Evolutionary conservation across 2,888 invertebrate genomes (phyloP), one percentile per base, ranked within the genome.

Genomic region (Phalera bucephala): DNA sequence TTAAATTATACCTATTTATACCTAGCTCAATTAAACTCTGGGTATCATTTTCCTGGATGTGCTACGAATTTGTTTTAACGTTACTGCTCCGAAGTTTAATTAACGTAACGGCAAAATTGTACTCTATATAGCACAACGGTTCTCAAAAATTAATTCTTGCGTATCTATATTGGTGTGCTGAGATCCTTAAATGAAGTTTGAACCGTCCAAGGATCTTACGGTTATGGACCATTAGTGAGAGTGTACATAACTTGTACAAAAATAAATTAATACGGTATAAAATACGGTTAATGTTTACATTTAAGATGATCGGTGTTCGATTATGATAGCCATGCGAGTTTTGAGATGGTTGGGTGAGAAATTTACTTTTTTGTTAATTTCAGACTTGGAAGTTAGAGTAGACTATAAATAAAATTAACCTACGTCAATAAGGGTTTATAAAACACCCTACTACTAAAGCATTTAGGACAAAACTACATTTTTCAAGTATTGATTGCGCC

Each of bases 171-270:
- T 37, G 48, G 43, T 47, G 48, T 52, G 40, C 17, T 45, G 44
- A 68, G 67, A 72, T 75, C 72, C 71, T 69, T 57, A 57, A 47
- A 59, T 56, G 52, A 60, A 59, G 56, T 45, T 50, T 52, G 45
- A 62, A 62, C 81, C 81, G 81, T 81, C 81, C 81, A 76, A 70
- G 75, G 75, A 72, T 74, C 69, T 67, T 62, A 59, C 50, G 57
- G 52, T 56, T 58, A 48, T 71, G 78, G 78, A 80, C 77, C 76
- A 76, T 68, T 72, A 74, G 65, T 71, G 70, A 72, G 55, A 67
- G 49, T 73, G 74, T 70, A 64, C 45, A 71, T 70, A 68, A 41
- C 41, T 44, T 75, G 64, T 73, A 69, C 46, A 68, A 45, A 58
- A 54, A 41, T 50, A 58, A 46, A 33, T 19, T 17, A 30, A 21